Percentiles rank a stretch among this genome's conserved stretches.
Evolutionary conservation across 1,140 invertebrate genomes (phyloP).

Genomic region (Spodoptera litura): DNA sequence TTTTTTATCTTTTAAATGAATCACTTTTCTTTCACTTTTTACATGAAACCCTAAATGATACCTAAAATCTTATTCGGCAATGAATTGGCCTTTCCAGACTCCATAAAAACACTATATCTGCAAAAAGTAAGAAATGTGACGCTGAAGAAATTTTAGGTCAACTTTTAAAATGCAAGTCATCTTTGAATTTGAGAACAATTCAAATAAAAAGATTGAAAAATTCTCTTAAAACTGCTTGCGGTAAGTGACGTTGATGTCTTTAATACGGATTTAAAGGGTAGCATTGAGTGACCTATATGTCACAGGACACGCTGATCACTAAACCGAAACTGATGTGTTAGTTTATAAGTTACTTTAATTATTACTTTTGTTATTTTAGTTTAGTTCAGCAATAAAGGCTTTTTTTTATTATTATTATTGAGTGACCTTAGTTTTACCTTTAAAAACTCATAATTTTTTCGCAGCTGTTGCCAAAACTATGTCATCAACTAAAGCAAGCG

Average conservation of each 20-base stretch:
- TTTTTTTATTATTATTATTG: no score
- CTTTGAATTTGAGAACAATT: conserved; percentile 48
- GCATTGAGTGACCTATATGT: no score
- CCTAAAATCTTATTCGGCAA: no score
- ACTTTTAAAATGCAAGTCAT: conserved; percentile 47
- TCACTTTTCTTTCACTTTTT: no score
- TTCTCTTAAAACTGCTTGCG: conserved; percentile 54
- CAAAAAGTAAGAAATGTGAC: neutral
- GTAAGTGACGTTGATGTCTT: conserved; percentile 48
- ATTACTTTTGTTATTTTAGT: no score
- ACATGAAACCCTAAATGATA: no score
- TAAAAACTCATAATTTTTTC: conserved; percentile 28
- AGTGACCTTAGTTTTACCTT: no score
- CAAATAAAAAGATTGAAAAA: conserved; percentile 53
- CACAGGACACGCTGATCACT: no score
- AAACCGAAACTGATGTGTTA: no score
- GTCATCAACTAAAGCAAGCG: conserved; percentile 53
- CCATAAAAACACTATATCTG: neutral
- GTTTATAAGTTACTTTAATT: no score
- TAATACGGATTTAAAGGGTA: neutral
- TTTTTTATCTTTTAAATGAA: no score
- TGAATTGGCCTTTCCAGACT: neutral
- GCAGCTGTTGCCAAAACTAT: conserved; percentile 57
- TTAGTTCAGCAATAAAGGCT: no score
- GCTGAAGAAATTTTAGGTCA: conserved; percentile 22